Evolutionary conservation across 2,888 invertebrate genomes (phyloP).

Genomic region (Mongoloraphidia duomilia): DNA sequence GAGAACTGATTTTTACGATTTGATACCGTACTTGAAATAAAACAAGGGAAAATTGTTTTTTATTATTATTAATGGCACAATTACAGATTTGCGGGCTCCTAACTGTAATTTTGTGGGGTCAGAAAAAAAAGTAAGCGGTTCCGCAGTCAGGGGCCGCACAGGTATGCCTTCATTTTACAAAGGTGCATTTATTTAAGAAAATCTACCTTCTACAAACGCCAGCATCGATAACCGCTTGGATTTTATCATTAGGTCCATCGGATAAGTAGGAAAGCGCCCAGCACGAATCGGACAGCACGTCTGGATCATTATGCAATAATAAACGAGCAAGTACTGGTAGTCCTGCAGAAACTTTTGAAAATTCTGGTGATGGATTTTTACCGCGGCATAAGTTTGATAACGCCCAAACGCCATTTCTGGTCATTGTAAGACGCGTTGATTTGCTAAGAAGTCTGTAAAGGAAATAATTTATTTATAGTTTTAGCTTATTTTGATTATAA

Average conservation of each 20-base stretch:
- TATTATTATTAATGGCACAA: too few species aligned
- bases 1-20: too few species aligned
- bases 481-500: too few species aligned
- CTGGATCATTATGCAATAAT: slow-evolving; percentile 74
- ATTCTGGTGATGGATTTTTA: slow-evolving; percentile 91
- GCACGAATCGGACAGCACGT: slow-evolving; percentile 86
- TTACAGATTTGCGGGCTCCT: too few species aligned
- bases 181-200: slow-evolving; percentile 20
- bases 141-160: too few species aligned
- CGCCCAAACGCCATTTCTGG: slow-evolving; percentile 95
- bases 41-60: too few species aligned
- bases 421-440: slow-evolving; percentile 72
- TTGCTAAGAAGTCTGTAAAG: slow-evolving; percentile 63
- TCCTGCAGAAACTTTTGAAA: slow-evolving; percentile 64
- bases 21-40: too few species aligned
- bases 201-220: slow-evolving; percentile 67
- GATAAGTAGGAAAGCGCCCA: slow-evolving; percentile 95
- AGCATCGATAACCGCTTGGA: slow-evolving; percentile 91
- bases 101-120: too few species aligned
- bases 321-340: slow-evolving; percentile 78
- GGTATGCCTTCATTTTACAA: too few species aligned
- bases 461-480: slow-evolving; percentile 8
- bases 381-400: slow-evolving; percentile 94
- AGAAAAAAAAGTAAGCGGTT: too few species aligned
- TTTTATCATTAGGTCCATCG: slow-evolving; percentile 95